Conservation (phyloP, 2,113 vertebrate genomes). For the Pagrus major region DNA sequence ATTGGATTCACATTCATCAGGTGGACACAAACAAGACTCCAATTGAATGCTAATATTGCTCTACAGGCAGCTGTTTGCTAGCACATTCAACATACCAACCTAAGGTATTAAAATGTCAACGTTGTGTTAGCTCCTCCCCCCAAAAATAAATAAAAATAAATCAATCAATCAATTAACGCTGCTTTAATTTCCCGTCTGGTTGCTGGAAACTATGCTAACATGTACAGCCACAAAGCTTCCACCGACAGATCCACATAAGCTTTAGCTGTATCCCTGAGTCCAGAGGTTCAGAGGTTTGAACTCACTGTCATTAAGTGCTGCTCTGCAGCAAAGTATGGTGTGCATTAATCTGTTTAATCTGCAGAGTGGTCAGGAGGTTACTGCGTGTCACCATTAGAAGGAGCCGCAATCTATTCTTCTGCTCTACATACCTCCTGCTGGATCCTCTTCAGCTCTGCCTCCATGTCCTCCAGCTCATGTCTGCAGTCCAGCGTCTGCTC, state of each 20-base stretch:
- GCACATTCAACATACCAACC: background rate
- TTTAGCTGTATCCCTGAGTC: conserved; percentile 23
- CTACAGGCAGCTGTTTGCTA: background rate
- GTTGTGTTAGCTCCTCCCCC: background rate
- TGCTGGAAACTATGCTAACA: background rate
- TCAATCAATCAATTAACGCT: background rate
- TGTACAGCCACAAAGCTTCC: background rate
- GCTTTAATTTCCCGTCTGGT: background rate
- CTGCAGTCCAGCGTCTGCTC: conserved; percentile 96
- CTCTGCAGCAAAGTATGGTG: conserved; percentile 27
- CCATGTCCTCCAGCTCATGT: conserved; percentile 94
- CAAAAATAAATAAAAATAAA: too few species aligned
- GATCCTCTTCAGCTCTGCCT: conserved; percentile 92
- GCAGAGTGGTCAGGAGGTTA: conserved; percentile 29
- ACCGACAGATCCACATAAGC: conserved; percentile 30
- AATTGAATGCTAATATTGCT: background rate
- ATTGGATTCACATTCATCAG: background rate
- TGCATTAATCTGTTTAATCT: conserved; percentile 65
- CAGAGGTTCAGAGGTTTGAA: conserved; percentile 38
- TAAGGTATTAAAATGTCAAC: background rate
- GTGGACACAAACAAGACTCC: background rate
- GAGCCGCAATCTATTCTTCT: conserved; percentile 9
- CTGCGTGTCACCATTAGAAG: conserved; percentile 28
- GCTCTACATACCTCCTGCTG: conserved; percentile 91
- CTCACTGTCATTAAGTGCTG: conserved; percentile 43